Evolutionary conservation across 2,113 vertebrate genomes (phyloP).

Genomic region (Sebastes schlegelii): DNA sequence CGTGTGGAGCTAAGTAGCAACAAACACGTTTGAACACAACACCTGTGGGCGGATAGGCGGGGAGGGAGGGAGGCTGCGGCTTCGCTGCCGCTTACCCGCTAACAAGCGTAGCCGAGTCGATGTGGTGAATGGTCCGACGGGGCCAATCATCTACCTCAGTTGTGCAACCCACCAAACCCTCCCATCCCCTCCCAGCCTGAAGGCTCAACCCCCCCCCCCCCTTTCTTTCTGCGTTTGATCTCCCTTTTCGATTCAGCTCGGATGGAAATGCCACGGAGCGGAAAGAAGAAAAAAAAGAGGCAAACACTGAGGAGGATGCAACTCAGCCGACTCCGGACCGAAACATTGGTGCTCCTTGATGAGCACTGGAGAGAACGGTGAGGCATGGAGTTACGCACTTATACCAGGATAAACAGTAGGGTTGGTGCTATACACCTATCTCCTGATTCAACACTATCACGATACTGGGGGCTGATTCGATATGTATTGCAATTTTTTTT

Average conservation of each 20-base stretch:
- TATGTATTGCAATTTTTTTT: too few relatives aligned
- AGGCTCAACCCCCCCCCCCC: neutral
- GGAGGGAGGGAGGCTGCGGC: conserved; percentile 12
- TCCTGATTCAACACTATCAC: too few relatives aligned
- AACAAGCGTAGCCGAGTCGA: conserved; percentile 71
- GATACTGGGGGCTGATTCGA: too few relatives aligned
- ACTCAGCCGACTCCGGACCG: neutral
- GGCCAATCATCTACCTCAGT: conserved; percentile 68
- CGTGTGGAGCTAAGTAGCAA: conserved; percentile 49
- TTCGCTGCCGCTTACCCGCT: conserved; percentile 34
- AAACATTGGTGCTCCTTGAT: neutral
- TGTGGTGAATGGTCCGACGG: conserved; percentile 56
- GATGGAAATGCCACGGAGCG: conserved; percentile 38
- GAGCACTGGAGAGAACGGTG: neutral
- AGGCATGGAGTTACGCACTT: neutral
- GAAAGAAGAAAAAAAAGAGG: conserved; percentile 28
- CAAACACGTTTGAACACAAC: conserved; percentile 69
- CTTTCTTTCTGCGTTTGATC: conserved; percentile 65
- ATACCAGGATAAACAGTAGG: neutral
- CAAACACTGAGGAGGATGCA: conserved; percentile 17
- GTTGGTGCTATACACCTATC: too few relatives aligned
- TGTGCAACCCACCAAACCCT: conserved; percentile 42
- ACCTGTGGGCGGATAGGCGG: conserved; percentile 70
- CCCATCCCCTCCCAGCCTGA: conserved; percentile 32
- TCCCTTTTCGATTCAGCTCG: conserved; percentile 47